Base-by-base conservation (phyloP, 2,888 invertebrate genomes). In the Eremobia ochroleuca region DNA sequence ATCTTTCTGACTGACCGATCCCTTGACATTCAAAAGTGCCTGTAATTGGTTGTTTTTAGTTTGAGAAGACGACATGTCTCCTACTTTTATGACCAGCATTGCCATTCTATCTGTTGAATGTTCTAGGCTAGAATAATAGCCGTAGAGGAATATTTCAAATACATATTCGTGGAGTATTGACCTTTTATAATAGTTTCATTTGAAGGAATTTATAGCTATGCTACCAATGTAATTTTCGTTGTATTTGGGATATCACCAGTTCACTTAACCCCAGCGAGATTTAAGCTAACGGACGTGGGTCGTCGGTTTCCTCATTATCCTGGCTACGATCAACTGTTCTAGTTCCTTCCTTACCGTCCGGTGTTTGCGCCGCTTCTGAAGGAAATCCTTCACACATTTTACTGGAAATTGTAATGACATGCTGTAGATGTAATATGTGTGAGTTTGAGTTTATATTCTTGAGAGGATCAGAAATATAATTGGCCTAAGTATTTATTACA, bases 261-360 rank as follows among this genome's bases (percentile, higher is more conserved):
- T 64, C 46, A 72, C 77, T 69, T 82, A 81, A 82, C 61, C 73
- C 34, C 40, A n/a, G 37, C 28, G 34, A 61, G 15, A 49, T 25
- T n/a, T 64, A 34, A 73, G 52, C 68, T 34, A n/a, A 75, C 77
- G 34, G 61, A 70, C 58, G 85, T 87, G 87, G 78, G 87, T 40
- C 79, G 76, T 71, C n/a, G 6, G 37, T n/a, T 80, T 87, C 89
- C 87, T 87, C 80, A 87, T 88, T 89, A 87, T 59, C 65, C 43
- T 66, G 21, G 13, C 71, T 49, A 13, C 80, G 73, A 82, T 88
- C 80, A 76, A 75, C 66, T 69, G 40, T 21, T 73, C 46, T 28
- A 58, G 76, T 79, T 81, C 83, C 81, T 82, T 87, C 84, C 79
- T 74, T 13, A 58, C 70, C 85, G 83, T 86, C 87, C 86, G 72